Percentiles rank a stretch among this genome's conserved stretches.
phyloP scores from a whole-genome alignment of 2,797 vertebrate species.

The Heliangelus exortis region DNA sequence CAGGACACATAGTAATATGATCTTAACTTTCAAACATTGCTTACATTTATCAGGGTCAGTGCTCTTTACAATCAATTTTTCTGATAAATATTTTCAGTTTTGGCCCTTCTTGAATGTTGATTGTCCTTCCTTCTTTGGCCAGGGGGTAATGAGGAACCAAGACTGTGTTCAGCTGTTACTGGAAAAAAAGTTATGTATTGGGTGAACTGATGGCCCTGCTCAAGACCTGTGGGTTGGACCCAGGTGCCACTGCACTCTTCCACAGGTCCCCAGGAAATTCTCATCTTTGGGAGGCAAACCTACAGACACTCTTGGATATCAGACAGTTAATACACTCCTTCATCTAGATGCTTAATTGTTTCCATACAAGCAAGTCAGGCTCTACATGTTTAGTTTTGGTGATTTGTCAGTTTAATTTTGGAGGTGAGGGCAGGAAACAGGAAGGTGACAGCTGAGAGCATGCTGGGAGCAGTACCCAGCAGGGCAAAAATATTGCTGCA shows the following conservation, averaged over 20 bases:
- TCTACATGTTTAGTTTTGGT: neutral
- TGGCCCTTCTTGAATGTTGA: neutral
- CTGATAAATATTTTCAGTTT: neutral
- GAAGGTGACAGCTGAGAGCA: neutral
- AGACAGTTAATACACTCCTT: neutral
- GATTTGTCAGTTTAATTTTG: conserved; percentile 9
- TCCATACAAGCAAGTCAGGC: neutral
- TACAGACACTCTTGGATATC: neutral
- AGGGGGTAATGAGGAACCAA: neutral
- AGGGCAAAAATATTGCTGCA: neutral
- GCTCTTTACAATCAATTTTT: neutral
- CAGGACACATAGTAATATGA: neutral
- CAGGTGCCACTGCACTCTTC: neutral
- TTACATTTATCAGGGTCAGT: neutral
- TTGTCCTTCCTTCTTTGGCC: neutral
- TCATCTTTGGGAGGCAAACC: neutral
- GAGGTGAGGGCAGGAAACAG: neutral
- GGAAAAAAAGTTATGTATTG: neutral
- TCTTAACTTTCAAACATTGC: neutral
- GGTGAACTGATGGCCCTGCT: neutral
- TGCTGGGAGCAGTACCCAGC: neutral
- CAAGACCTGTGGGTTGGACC: neutral
- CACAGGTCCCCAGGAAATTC: neutral
- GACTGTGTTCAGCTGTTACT: neutral
- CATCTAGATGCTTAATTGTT: neutral